Evolutionary conservation across 2,113 vertebrate species (phyloP), one percentile per base, ranked within the genome.

Genomic region (Chrysochloris asiatica): DNA sequence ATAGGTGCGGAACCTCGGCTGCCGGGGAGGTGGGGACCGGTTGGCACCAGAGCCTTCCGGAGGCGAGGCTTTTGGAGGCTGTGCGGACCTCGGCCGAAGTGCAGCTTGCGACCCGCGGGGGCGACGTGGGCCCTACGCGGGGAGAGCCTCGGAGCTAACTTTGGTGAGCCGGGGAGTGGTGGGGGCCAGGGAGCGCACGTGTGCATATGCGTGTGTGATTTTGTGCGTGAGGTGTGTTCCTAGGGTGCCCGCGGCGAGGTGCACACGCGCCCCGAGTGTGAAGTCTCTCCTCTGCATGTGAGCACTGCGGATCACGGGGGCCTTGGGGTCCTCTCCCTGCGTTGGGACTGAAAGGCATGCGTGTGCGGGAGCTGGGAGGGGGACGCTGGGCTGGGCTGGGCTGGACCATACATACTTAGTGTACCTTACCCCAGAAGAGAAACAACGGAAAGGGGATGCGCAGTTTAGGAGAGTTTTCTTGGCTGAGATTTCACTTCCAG

Each of bases 71-170:
- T n/a, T 28, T 28, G 52, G 61, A 95, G 86, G 54, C 92, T 33
- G 24, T 26, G 83, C 36, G 41, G 89, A 72, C 67, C 86, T 8
- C 77, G 11, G 72, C 76, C 8, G 17, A n/a, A 63, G 52, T 21
- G 81, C 21, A 13, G 80, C 69, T 0, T 6, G 13, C 89, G 47
- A 50, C 26, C 71, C 30, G 78, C 48, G 22, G 83, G 26, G 84
- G 61, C 41, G 48, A 85, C 11, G 13, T 6, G 72, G 78, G 72
- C 76, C 88, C 36, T 11, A 72, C 48, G 4, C 33, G 6, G 2
- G 54, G 26, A n/a, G 14, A 67, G 72, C 30, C 92, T 71, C 45
- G 16, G n/a, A 95, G 95, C 92, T 95, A 96, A 96, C 94, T 96
- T 94, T 30, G 33, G 76, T 48, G 75, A 85, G 61, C 47, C 19